phyloP scores from a whole-genome alignment of 2,113 vertebrate species.

The Rhinogobius similis region DNA sequence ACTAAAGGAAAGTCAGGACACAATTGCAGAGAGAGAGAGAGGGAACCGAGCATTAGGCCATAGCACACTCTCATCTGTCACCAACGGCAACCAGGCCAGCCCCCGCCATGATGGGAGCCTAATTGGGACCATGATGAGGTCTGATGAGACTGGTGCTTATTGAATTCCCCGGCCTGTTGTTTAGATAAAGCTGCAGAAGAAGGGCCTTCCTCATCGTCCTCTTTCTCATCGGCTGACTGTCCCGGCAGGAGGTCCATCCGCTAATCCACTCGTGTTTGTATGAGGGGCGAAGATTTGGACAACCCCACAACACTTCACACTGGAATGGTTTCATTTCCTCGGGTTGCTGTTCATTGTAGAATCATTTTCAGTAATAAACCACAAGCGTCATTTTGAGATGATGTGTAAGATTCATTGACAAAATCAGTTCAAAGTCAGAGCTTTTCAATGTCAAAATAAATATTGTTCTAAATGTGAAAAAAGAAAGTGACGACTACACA shows the following conservation, averaged over 20 bases:
- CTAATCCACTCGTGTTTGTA: constrained; percentile 65
- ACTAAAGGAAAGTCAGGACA: background rate
- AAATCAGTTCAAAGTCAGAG: too few relatives aligned
- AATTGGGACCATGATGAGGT: constrained; percentile 73
- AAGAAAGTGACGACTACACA: too few relatives aligned
- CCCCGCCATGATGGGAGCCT: constrained; percentile 59
- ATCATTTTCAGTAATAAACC: too few relatives aligned
- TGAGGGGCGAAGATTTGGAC: too few relatives aligned
- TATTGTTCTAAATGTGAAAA: too few relatives aligned
- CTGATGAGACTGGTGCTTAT: constrained; percentile 72
- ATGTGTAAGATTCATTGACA: too few relatives aligned
- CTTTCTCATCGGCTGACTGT: constrained; percentile 61
- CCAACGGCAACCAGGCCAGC: constrained; percentile 60
- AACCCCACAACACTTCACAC: too few relatives aligned
- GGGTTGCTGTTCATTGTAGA: too few relatives aligned
- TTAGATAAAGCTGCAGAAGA: constrained; percentile 65
- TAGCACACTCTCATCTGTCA: constrained; percentile 58
- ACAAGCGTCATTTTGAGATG: too few relatives aligned
- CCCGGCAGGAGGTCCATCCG: constrained; percentile 52
- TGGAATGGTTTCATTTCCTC: too few relatives aligned
- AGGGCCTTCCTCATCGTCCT: constrained; percentile 51
- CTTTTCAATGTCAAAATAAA: too few relatives aligned
- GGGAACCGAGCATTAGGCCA: constrained; percentile 8
- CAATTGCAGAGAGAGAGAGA: background rate
- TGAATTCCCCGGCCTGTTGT: constrained; percentile 72